Percentiles rank a stretch among this genome's conserved stretches.
Conservation (phyloP, 2,888 invertebrate species). For the Sinelater perroti region DNA sequence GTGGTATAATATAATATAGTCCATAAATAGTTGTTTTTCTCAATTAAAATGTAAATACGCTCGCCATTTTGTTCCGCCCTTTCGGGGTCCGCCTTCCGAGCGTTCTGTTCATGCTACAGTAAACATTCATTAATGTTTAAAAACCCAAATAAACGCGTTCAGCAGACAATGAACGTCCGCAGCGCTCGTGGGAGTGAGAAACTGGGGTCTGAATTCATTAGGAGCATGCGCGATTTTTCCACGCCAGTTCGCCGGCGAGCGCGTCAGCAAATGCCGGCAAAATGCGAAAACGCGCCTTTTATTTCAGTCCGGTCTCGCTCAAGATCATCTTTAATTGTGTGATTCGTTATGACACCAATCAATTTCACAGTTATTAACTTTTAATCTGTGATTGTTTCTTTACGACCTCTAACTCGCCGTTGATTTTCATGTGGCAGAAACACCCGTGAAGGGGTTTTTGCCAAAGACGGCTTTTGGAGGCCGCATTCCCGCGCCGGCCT, state of each 20-base stretch:
- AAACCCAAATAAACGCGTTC: slow-evolving; percentile 36
- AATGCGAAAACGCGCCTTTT: background rate
- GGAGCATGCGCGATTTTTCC: too few species aligned
- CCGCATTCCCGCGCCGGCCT: background rate
- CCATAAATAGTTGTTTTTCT: slow-evolving; percentile 46
- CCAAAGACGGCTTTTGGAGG: background rate
- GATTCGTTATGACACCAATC: slow-evolving; percentile 36
- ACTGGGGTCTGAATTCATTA: slow-evolving; percentile 1
- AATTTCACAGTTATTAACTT: slow-evolving; percentile 38
- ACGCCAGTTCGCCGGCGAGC: too few species aligned
- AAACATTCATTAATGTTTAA: slow-evolving; percentile 51
- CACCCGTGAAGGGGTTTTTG: slow-evolving; percentile 7
- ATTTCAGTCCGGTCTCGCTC: slow-evolving; percentile 23
- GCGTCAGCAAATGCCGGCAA: background rate
- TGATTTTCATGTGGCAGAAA: slow-evolving; percentile 20
- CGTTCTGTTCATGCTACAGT: slow-evolving; percentile 48
- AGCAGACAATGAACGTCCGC: slow-evolving; percentile 30
- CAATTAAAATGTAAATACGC: slow-evolving; percentile 57
- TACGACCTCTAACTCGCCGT: slow-evolving; percentile 28
- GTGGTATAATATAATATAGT: slow-evolving; percentile 26
- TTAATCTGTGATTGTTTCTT: slow-evolving; percentile 34
- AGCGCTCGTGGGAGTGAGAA: slow-evolving; percentile 20
- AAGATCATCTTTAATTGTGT: slow-evolving; percentile 29
- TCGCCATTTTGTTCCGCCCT: slow-evolving; percentile 56
- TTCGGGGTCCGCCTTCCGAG: slow-evolving; percentile 49